Percentiles rank a stretch among this genome's conserved stretches.
phyloP scores from a whole-genome alignment of 1,140 invertebrate genomes.

The Adelges cooleyi region DNA sequence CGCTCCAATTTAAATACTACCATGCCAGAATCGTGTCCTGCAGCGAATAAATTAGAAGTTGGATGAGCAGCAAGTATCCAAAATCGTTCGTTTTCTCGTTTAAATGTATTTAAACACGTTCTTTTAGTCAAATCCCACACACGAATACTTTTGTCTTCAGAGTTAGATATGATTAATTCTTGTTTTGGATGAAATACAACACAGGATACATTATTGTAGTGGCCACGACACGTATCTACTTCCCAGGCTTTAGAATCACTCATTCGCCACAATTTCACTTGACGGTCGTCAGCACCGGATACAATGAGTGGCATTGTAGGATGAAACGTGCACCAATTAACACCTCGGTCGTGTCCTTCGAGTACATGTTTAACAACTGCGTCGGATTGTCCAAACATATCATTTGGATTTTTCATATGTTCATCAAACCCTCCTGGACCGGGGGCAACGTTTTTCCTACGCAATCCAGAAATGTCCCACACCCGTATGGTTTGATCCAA shows the following conservation, averaged over 20 bases:
- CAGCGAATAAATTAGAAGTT: constrained; percentile 73
- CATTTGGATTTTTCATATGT: constrained; percentile 76
- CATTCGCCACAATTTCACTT: constrained; percentile 98
- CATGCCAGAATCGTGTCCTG: constrained; percentile 93
- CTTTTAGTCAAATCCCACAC: constrained; percentile 99
- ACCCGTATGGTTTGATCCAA: constrained; percentile 96
- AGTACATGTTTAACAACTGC: constrained; percentile 96
- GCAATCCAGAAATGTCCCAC: constrained; percentile 82
- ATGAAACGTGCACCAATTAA: constrained; percentile 98
- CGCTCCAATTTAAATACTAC: constrained; percentile 75
- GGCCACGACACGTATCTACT: constrained; percentile 95
- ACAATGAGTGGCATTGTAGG: constrained; percentile 88
- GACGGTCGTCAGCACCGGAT: constrained; percentile 93
- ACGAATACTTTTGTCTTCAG: constrained; percentile 94
- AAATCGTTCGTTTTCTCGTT: constrained; percentile 86
- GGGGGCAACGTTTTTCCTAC: constrained; percentile 30
- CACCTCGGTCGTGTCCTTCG: constrained; percentile 93
- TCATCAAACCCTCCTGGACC: constrained; percentile 75
- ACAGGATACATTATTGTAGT: constrained; percentile 99
- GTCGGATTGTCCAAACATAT: constrained; percentile 94
- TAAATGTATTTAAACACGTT: constrained; percentile 90
- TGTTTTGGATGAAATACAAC: constrained; percentile 94
- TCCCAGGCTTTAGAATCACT: constrained; percentile 99
- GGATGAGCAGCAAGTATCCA: constrained; percentile 83
- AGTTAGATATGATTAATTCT: constrained; percentile 93